A percentile compares a stretch with the other conserved stretches of the same genome.
These are phyloP conservation scores for Leptatherina wallacei DNA, from an alignment of 2,797 vertebrate genomes.

Conservation along the genomic window DNA sequence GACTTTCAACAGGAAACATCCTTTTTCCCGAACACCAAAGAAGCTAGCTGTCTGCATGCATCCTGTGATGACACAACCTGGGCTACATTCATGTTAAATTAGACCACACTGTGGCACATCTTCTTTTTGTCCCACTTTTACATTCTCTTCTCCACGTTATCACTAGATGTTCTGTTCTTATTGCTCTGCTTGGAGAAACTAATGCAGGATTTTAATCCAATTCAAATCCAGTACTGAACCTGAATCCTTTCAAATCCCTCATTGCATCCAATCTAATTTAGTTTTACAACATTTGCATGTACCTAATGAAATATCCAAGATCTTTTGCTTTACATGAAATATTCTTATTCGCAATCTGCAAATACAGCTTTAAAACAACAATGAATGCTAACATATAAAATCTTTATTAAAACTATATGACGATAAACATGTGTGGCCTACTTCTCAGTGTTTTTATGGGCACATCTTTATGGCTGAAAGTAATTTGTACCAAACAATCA, in stretches of 20 bases:
- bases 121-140: conserved; percentile 22
- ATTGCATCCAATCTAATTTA: conserved; percentile 13
- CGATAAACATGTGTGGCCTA: neutral
- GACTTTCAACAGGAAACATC: conserved; percentile 15
- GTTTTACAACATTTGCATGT: neutral
- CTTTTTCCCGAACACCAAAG: conserved; percentile 8
- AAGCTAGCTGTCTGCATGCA: conserved; percentile 13
- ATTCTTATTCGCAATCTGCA: neutral
- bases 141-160: conserved; percentile 25
- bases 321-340: neutral
- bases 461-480: neutral
- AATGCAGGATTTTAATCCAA: conserved; percentile 13
- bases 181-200: conserved; percentile 27
- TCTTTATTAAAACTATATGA: neutral
- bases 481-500: conserved; percentile 8
- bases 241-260: conserved; percentile 14
- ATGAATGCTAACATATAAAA: neutral
- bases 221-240: neutral
- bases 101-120: conserved; percentile 11
- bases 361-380: neutral
- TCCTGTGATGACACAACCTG: conserved; percentile 27
- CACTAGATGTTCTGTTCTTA: conserved; percentile 6
- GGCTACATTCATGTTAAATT: conserved; percentile 53
- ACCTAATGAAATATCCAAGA: neutral
- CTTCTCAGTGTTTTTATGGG: neutral